phyloP scores from a whole-genome alignment of 2,797 vertebrate genomes.

The Enteromius trimaculatus region DNA sequence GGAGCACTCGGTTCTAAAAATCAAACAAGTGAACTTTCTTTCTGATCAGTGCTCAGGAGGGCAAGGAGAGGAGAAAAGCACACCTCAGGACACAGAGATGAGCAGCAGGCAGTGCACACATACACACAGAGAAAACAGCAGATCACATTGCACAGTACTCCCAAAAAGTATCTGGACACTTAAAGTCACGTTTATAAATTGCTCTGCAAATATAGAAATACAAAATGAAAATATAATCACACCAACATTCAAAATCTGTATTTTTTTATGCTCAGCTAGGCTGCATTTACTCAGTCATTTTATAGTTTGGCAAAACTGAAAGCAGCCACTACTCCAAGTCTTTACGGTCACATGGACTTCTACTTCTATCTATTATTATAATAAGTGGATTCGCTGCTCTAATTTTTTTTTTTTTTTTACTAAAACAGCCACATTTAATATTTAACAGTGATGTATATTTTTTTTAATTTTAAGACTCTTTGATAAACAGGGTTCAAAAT shows the following conservation, averaged over 20 bases:
- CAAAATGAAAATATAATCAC: neutral
- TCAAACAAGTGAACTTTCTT: constrained; percentile 37
- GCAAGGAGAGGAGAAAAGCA: constrained; percentile 50
- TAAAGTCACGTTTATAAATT: neutral
- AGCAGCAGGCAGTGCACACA: neutral
- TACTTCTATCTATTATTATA: no score
- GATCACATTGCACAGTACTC: neutral
- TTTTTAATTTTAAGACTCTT: neutral
- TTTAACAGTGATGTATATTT: neutral
- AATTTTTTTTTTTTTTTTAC: neutral
- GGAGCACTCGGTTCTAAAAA: neutral
- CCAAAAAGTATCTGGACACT: neutral
- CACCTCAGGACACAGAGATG: neutral
- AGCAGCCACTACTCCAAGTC: neutral
- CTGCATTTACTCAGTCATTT: neutral
- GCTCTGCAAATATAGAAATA: neutral
- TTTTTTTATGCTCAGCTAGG: neutral
- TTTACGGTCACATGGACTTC: neutral
- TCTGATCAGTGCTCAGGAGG: constrained; percentile 29
- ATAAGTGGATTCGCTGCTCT: neutral
- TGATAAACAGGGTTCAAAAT: neutral
- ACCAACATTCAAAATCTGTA: neutral
- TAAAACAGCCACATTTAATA: neutral
- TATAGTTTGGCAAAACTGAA: neutral
- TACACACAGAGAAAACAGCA: neutral